These are phyloP conservation scores for Echinarachnius parma DNA, from an alignment of 53 echinoderm and acorn worm genomes.

Conservation along the genomic window DNA sequence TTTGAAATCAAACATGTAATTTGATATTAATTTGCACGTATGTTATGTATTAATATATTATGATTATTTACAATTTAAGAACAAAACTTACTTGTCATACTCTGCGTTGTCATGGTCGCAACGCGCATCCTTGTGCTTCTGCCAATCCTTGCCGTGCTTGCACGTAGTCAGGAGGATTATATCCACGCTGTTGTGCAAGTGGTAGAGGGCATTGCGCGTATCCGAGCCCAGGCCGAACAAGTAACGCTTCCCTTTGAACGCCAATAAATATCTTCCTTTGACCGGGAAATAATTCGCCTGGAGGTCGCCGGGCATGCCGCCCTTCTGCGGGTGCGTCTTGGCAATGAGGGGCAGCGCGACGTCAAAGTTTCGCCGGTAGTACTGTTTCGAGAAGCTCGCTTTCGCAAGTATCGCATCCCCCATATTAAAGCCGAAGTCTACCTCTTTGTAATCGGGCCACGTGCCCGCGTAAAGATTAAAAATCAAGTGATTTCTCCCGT, in stretches of 20 bases:
- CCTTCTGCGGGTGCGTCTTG: conserved; percentile 88
- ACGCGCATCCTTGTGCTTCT: conserved; percentile 79
- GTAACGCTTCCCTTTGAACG: conserved; percentile 96
- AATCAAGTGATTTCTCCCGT: conserved; percentile 86
- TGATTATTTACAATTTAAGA: too few species aligned
- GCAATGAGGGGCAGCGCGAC: conserved; percentile 88
- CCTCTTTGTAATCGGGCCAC: conserved; percentile 92
- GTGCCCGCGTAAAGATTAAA: conserved; percentile 95
- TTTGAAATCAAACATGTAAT: too few species aligned
- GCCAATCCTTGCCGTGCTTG: conserved; percentile 96
- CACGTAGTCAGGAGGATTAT: conserved; percentile 94
- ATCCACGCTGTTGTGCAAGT: conserved; percentile 92
- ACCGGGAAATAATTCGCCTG: conserved; percentile 93
- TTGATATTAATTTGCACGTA: too few species aligned
- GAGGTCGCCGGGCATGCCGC: conserved; percentile 78
- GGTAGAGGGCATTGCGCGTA: conserved; percentile 90
- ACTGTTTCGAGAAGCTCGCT: conserved; percentile 93
- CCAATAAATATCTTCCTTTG: conserved; percentile 84
- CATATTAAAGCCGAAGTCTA: conserved; percentile 87
- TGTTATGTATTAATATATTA: too few species aligned
- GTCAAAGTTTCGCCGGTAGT: conserved; percentile 82
- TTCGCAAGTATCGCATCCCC: conserved; percentile 88
- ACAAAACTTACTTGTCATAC: conserved; percentile 92
- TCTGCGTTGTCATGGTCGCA: conserved; percentile 96
- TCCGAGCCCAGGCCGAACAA: conserved; percentile 91